A percentile compares a stretch with the other conserved stretches of the same genome.
Conservation (phyloP, 2,113 vertebrate genomes). For the Sebastes schlegelii region DNA sequence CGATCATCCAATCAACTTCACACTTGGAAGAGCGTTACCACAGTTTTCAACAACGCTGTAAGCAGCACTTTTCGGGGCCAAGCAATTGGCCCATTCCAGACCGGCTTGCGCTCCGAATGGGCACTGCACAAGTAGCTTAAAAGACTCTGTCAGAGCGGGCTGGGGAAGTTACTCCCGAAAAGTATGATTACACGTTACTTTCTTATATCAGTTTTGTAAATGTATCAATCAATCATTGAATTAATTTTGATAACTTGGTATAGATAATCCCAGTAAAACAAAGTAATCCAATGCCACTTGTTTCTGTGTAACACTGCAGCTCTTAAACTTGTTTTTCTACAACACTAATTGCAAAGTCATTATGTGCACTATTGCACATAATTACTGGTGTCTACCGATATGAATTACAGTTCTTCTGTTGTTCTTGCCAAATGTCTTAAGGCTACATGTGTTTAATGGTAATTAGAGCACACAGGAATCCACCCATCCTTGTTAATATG, state of each 20-base stretch:
- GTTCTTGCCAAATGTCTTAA: background rate
- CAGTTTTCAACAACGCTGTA: too few relatives aligned
- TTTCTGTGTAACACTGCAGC: background rate
- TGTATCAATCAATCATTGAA: background rate
- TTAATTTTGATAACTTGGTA: background rate
- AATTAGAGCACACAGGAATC: conserved; percentile 15
- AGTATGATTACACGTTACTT: background rate
- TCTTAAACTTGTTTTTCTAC: background rate
- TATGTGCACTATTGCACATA: conserved; percentile 24
- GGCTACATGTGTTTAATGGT: background rate
- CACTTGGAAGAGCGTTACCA: too few relatives aligned
- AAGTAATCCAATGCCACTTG: background rate
- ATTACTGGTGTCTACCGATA: conserved; percentile 18
- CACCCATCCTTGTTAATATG: background rate
- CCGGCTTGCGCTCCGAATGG: too few relatives aligned
- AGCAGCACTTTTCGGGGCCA: too few relatives aligned
- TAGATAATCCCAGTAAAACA: background rate
- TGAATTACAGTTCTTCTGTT: background rate
- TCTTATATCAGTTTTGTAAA: background rate
- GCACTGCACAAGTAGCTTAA: background rate
- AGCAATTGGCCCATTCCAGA: too few relatives aligned
- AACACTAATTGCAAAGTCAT: conserved; percentile 2
- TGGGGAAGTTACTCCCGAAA: conserved; percentile 11
- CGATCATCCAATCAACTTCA: too few relatives aligned
- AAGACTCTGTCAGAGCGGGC: background rate